A percentile compares a stretch with the other conserved stretches of the same genome.
phyloP scores from a whole-genome alignment of 2,797 vertebrate genomes.

The Cryptoblepharus egeriae region DNA sequence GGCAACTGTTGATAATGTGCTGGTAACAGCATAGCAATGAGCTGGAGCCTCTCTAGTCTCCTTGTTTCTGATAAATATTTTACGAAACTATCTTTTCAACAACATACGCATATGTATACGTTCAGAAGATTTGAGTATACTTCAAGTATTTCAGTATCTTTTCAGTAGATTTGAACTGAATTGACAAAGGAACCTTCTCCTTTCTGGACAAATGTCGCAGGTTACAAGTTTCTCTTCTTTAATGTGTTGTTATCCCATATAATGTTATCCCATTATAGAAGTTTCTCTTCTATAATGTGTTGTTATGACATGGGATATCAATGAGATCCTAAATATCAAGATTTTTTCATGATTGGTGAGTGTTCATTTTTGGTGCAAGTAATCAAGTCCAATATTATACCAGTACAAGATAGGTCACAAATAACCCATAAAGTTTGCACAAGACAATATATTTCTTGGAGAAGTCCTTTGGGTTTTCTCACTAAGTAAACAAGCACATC shows the following conservation, averaged over 20 bases:
- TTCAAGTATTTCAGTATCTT: too few species aligned
- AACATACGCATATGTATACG: not conserved
- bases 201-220: not conserved
- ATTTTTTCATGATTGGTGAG: not conserved
- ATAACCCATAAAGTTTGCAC: not conserved
- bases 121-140: too few species aligned
- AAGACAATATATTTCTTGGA: not conserved
- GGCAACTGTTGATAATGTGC: too few species aligned
- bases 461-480: constrained; percentile 14
- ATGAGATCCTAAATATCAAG: not conserved
- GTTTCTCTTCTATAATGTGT: not conserved
- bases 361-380: not conserved
- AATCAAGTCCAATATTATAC: not conserved
- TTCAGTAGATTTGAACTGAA: not conserved
- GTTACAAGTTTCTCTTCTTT: not conserved
- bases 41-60: not conserved
- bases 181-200: not conserved
- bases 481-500: constrained; percentile 22
- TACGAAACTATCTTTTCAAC: too few species aligned
- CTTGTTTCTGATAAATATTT: not conserved
- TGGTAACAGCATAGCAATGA: too few species aligned
- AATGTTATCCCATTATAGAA: too few species aligned
- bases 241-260: not conserved
- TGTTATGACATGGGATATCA: not conserved
- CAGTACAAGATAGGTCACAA: not conserved